A percentile compares a stretch with the other conserved stretches of the same genome.
These are phyloP conservation scores for Falco cherrug DNA, from an alignment of 2,797 vertebrate species.

Conservation along the genomic window DNA sequence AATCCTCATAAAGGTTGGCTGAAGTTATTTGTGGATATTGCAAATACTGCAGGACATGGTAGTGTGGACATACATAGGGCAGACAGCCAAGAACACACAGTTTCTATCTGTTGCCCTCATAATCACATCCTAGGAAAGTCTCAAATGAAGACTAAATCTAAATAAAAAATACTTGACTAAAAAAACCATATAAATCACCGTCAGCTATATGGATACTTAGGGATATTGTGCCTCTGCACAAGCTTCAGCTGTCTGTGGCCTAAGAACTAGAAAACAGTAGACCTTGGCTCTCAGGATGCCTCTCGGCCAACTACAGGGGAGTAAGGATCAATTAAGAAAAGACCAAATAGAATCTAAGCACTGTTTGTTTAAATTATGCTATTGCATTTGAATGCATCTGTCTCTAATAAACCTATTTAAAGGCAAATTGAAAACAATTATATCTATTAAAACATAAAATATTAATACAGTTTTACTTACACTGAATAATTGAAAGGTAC, in stretches of 20 bases:
- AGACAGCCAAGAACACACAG: background rate
- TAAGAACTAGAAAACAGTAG: background rate
- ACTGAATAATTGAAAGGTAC: background rate
- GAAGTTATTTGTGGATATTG: background rate
- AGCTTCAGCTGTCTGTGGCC: background rate
- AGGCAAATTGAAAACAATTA: background rate
- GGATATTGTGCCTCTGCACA: background rate
- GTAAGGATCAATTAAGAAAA: background rate
- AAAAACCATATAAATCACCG: background rate
- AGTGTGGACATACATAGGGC: fast-evolving
- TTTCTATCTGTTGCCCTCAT: background rate
- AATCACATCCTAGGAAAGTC: background rate
- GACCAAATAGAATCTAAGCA: background rate
- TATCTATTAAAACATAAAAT: background rate
- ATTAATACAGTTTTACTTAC: background rate
- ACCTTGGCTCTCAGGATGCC: background rate
- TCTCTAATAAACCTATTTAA: background rate
- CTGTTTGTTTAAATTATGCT: background rate
- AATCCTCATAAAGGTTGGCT: background rate
- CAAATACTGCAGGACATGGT: background rate
- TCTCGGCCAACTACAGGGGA: background rate
- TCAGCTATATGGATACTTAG: background rate
- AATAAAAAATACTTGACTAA: background rate
- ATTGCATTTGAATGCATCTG: background rate
- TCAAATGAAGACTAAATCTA: background rate